Base-by-base conservation (phyloP, 2,797 vertebrate species). In the Enteromius radiatus region DNA sequence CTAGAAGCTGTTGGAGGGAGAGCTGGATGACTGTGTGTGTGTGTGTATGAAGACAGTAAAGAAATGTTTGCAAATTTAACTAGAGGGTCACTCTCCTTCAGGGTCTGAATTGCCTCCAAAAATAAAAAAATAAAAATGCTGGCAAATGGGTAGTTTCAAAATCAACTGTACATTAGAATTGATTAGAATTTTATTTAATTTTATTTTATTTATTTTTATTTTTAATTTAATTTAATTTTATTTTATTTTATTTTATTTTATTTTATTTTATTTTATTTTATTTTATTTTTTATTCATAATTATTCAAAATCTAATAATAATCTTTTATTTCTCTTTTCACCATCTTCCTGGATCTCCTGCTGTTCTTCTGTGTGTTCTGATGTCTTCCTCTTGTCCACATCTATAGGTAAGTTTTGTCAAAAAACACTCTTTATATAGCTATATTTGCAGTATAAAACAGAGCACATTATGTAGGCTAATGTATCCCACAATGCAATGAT, bases 1-100 rank as follows among this genome's bases (percentile, higher is more conserved):
- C 96, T 95, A 93, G 92, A 91, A 93, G 91, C 92, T 95, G 93
- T 94, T 94, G 93, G 76, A 85, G 87, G 69, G 85, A 91, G 87
- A 90, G 87, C 84, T 81, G 84, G 88, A 41, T 31, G 28, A 75
- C 52, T 61, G n/a, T 56, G 69, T 33, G 59, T 52, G 23, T 73
- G 38, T 71, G 26, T 71, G 41, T 54, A 56, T 65, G 19, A 38
- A 67, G 69, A 81, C n/a, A 59, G 21, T 73, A 49, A 63, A 70
- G 38, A 68, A 19, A 4, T 36, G 21, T 74, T 64, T 64, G 38
- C 56, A 81, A 31, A 52, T 73, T 64, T 10, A 52, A n/a, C 26
- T 26, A 45, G 17, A 31, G 12, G n/a, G 10, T 26, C 69, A 74
- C 21, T 74, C 10, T 81, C 43, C n/a, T 26, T 74, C 5, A 1